phyloP scores from a whole-genome alignment of 35 echinoderm and acorn worm genomes.

The Hemicentrotus pulcherrimus region DNA sequence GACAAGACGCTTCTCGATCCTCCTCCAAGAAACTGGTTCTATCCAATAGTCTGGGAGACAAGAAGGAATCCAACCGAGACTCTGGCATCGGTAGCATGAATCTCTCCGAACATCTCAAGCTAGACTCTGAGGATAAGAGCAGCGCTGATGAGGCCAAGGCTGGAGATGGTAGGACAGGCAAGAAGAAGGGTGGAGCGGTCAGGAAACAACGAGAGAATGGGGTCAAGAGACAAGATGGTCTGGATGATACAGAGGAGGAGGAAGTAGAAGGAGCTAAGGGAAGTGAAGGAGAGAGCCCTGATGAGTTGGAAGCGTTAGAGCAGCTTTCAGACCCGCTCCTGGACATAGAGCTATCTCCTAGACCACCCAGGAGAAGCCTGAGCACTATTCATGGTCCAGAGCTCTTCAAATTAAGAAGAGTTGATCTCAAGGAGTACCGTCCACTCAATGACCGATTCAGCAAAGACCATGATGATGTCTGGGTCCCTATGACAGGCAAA shows the following conservation, averaged over 20 bases:
- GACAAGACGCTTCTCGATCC: constrained; percentile 15
- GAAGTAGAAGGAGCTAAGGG: constrained; percentile 54
- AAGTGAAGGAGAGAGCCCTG: constrained; percentile 72
- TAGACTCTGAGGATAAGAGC: constrained; percentile 66
- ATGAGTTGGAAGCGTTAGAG: constrained; percentile 88
- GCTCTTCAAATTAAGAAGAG: constrained; percentile 55
- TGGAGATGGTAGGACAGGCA: constrained; percentile 2
- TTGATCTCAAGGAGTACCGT: constrained; percentile 55
- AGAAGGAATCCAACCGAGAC: constrained; percentile 82
- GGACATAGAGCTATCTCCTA: constrained; percentile 37
- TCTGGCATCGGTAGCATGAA: constrained; percentile 97
- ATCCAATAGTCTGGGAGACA: constrained; percentile 38
- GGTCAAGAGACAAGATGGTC: constrained; percentile 39
- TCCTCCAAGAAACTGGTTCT: constrained; percentile 29
- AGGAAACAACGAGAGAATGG: constrained; percentile 53
- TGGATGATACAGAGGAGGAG: constrained; percentile 59
- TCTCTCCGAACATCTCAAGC: constrained; percentile 72
- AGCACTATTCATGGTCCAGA: constrained; percentile 26
- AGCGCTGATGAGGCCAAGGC: constrained; percentile 52
- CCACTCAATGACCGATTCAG: constrained; percentile 37
- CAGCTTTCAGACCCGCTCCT: constrained; percentile 42
- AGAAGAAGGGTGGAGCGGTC: constrained; percentile 53
- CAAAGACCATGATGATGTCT: constrained; percentile 62
- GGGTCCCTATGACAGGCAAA: constrained; percentile 55
- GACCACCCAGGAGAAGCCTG: not conserved